Evolutionary conservation across 2,113 vertebrate species (phyloP).

Genomic region (Hiodon alosoides): DNA sequence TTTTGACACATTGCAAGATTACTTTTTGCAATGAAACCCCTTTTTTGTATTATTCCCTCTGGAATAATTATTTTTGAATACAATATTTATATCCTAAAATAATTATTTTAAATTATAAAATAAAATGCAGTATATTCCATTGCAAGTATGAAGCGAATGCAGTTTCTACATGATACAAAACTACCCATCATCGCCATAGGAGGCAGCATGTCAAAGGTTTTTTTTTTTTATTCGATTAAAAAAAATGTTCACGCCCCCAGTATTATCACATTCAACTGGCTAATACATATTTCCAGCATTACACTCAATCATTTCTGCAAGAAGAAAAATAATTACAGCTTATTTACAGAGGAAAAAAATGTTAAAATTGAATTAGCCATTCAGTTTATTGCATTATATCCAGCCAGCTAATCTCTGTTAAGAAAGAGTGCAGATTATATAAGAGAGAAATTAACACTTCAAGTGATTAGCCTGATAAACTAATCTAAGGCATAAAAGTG

Average conservation of each 20-base stretch:
- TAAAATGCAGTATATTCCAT: too few relatives aligned
- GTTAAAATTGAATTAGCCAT: not conserved
- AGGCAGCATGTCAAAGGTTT: not conserved
- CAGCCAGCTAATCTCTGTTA: not conserved
- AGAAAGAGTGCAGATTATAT: not conserved
- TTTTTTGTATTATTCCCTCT: too few relatives aligned
- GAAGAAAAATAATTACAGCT: constrained; percentile 11
- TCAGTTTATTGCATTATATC: constrained; percentile 6
- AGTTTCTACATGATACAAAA: not conserved
- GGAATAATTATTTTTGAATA: too few relatives aligned
- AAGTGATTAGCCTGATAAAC: not conserved
- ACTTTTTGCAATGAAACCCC: too few relatives aligned
- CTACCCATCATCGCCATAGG: not conserved
- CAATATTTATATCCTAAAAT: too few relatives aligned
- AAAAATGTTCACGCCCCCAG: not conserved
- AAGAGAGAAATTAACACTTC: not conserved
- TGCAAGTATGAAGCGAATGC: too few relatives aligned
- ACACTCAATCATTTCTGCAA: not conserved
- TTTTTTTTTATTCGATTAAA: not conserved
- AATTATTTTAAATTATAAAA: too few relatives aligned
- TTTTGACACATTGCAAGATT: too few relatives aligned
- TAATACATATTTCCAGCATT: not conserved
- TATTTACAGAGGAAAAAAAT: not conserved
- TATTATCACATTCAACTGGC: not conserved
- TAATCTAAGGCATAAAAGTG: not conserved